Evolutionary conservation across 1,140 invertebrate species (phyloP).

Genomic region (Cardiocondyla obscurior): DNA sequence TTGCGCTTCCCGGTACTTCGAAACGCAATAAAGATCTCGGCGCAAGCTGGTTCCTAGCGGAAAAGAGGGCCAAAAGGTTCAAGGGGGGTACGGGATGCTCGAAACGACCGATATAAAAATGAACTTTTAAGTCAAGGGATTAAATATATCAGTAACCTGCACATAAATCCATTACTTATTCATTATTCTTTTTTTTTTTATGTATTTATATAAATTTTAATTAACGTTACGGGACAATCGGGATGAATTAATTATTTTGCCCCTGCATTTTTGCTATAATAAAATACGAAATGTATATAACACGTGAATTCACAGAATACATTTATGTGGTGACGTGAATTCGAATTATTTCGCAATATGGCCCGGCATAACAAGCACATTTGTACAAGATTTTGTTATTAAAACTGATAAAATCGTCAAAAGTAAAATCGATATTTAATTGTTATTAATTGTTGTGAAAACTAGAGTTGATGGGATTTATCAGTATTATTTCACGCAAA

Average conservation of each 20-base stretch:
- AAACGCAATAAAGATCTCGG: conserved; percentile 73
- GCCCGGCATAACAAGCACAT: no score
- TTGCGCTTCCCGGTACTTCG: conserved; percentile 67
- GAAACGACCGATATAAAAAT: conserved; percentile 34
- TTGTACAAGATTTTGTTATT: conserved; percentile 17
- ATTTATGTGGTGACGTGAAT: not conserved
- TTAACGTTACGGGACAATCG: not conserved
- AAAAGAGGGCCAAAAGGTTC: not conserved
- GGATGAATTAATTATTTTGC: not conserved
- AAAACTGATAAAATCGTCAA: conserved; percentile 1
- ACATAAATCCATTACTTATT: no score
- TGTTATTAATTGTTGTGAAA: not conserved
- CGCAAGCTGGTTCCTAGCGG: not conserved
- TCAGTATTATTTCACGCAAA: not conserved
- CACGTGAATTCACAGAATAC: not conserved
- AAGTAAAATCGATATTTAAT: conserved; percentile 20
- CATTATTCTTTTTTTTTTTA: not conserved
- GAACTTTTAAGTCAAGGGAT: conserved; percentile 1
- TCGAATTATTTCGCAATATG: not conserved
- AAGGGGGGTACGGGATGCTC: not conserved
- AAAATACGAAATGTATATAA: not conserved
- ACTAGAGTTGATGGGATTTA: not conserved
- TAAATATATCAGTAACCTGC: no score
- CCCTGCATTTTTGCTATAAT: not conserved
- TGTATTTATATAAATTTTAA: not conserved